Percentiles rank a stretch among this genome's conserved stretches.
These are phyloP conservation scores for Rhagoletis pomonella DNA, from an alignment of 1,140 invertebrate genomes.

Conservation along the genomic window DNA sequence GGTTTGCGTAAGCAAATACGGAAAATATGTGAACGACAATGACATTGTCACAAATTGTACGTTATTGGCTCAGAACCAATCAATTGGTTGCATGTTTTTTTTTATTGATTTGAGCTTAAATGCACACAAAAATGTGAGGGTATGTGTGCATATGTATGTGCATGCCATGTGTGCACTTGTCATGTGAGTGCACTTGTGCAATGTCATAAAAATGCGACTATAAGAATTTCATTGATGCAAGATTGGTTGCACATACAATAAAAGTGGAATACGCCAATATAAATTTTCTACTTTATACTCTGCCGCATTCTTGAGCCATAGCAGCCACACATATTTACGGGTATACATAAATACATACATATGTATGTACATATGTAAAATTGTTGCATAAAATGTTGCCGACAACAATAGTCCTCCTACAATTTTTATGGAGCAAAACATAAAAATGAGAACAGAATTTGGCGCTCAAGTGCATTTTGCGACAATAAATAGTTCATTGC, in stretches of 20 bases:
- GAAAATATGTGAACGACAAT: background rate
- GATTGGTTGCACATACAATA: constrained; percentile 26
- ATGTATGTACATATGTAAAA: background rate
- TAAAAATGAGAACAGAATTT: constrained; percentile 27
- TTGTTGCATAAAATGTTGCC: constrained; percentile 41
- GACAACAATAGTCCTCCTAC: background rate
- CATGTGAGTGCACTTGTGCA: constrained; percentile 1
- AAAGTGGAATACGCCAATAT: background rate
- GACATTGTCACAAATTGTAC: constrained; percentile 31
- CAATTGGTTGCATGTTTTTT: background rate
- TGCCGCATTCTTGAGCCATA: background rate
- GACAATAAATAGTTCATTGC: constrained; percentile 30
- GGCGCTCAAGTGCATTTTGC: constrained; percentile 12
- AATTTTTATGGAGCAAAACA: background rate
- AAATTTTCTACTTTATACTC: constrained; percentile 24
- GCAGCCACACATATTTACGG: background rate
- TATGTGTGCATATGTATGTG: background rate
- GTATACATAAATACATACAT: too few species aligned
- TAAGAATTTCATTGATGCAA: constrained; percentile 25
- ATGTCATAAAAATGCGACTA: constrained; percentile 35
- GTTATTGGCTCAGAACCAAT: background rate
- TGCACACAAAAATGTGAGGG: background rate
- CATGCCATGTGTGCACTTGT: background rate
- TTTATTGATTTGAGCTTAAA: background rate
- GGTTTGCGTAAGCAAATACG: too few species aligned